phyloP scores from a whole-genome alignment of 2,888 invertebrate genomes.

The Aleiodes leptofemur region DNA sequence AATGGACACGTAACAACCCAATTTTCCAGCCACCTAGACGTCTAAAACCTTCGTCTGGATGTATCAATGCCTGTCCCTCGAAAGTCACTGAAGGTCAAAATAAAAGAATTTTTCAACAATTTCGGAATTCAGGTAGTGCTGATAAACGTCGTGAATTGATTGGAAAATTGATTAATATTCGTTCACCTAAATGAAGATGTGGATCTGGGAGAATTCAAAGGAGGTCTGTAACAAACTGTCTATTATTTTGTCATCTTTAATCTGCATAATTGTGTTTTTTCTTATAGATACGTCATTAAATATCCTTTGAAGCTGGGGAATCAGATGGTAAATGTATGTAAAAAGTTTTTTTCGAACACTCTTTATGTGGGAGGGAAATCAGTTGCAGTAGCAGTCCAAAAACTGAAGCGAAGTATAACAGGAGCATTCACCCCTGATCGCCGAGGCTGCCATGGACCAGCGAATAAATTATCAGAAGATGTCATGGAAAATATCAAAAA shows the following conservation, averaged over 20 bases:
- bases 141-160: background rate
- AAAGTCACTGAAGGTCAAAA: background rate
- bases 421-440: constrained; percentile 1
- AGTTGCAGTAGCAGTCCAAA: background rate
- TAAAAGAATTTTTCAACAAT: background rate
- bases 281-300: background rate
- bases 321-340: background rate
- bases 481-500: background rate
- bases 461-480: background rate
- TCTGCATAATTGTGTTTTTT: background rate
- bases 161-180: background rate
- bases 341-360: background rate
- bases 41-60: background rate
- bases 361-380: background rate
- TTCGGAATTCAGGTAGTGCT: background rate
- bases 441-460: background rate
- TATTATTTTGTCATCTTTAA: background rate
- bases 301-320: background rate
- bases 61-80: background rate
- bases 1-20: no score
- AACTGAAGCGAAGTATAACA: background rate
- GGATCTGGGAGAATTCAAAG: background rate
- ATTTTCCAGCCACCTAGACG: no score
- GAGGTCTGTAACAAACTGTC: background rate
- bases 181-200: no score